Evolutionary conservation across 2,888 invertebrate genomes (phyloP), one percentile per base, ranked within the genome.

Genomic region (Saturnia pavonia): DNA sequence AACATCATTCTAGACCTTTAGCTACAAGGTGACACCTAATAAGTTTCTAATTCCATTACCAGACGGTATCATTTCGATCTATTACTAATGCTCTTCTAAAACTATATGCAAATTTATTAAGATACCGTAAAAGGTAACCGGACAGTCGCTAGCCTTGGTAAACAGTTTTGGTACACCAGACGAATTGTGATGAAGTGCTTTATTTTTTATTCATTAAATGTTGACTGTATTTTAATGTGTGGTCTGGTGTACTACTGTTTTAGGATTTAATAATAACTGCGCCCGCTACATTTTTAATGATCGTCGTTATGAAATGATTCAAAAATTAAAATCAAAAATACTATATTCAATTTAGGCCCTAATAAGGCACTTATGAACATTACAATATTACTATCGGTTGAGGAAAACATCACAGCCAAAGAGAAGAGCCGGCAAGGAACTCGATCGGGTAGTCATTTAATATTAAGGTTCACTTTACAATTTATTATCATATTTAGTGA

Each of bases 81-180:
- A 70, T 66, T 57, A 60, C 42, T 60, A 69, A 60, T 43, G 42
- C 27, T 65, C n/a, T 48, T 40, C 51, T 48, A 63, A 48, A 48
- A 66, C 2, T 16, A 34, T 66, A 66, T 51, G 63, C 48, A 12
- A 51, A 51, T 66, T 40, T 51, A 34, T 48, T 48, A 42, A 19
- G n/a, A 22, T 22, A 16, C 22, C 67, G 14, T 67, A 67, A 43
- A 70, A 27, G 67, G 67, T 27, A 67, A 70, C 67, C 43, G 67
- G 57, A 67, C 57, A 60, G 57, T 70, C 7, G 51, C 8, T 22
- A 51, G 51, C 70, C 70, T 70, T 70, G 70, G 25, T 22, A 66
- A 27, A 34, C 45, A 65, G 42, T 70, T 22, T 66, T 22, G 40
- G 65, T 48, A 66, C 19, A 34, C 70, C 65, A 65, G 66, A 66